Evolutionary conservation across 1,140 invertebrate species (phyloP), one percentile per base, ranked within the genome.

Genomic region (Whitmania pigra): DNA sequence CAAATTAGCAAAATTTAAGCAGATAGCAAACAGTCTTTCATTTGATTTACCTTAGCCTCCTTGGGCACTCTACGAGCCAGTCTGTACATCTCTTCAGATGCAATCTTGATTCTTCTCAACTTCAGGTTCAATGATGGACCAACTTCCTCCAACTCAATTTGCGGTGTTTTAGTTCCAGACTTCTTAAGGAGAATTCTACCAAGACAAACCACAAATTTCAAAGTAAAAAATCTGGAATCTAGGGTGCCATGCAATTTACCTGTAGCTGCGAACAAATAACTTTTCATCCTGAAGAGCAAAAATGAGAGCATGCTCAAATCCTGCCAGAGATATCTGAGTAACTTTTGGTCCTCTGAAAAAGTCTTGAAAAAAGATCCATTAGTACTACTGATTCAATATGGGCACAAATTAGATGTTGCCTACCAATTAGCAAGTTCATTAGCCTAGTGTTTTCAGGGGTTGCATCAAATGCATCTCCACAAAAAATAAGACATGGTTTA

Each of bases 401-500:
- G n/a, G n/a, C n/a, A n/a, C n/a, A n/a, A 63, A 11, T 75, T 69
- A 73, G 31, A 36, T 36, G 31, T 49, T 49, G 15, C 43, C 68
- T 75, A 84, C 83, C 83, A 53, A 85, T 82, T 53, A 98, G 86
- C 22, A 98, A 79, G 80, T 91, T 96, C 77, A 93, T 93, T 11
- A 98, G 83, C 76, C 92, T 86, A 73, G 87, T 87, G 71, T 90
- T 86, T 72, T 94, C 90, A 17, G 78, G 75, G 67, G 89, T 85
- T 74, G 88, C 88, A 43, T 94, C 89, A 88, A 95, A 98, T 20
- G 87, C 83, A 72, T 93, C 89, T n/a, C 96, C 96, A 83, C 91
- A 88, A 78, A 99, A 96, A 25, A 97, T 78, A 17, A 99, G 81
- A 78, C 93, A 90, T 5, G 96, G 95, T 83, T 98, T 99, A 0